Evolutionary conservation across 1,140 invertebrate species (phyloP), one percentile per base, ranked within the genome.

Genomic region (Neodiprion pinetum): DNA sequence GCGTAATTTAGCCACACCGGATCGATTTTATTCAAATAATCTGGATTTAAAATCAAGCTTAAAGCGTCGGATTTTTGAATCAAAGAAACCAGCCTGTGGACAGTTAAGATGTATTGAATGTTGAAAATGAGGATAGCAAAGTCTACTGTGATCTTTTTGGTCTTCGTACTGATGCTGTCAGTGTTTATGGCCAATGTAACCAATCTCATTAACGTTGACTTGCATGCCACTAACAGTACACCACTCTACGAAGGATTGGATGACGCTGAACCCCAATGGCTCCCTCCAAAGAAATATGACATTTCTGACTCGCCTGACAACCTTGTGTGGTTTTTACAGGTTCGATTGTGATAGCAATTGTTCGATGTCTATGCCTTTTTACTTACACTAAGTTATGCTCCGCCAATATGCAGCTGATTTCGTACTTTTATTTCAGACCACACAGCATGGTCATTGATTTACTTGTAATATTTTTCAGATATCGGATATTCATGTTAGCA

Each of bases 401-500:
- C 28, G 5, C 28, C 28, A 40, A 40, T 2, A 40, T 40, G 28
- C 28, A 40, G 28, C 28, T 40, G 28, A 5, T 40, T 40, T 40
- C 28, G 1, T 40, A 40, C 28, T 40, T 2, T 40, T 5, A 5
- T 40, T 40, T 40, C 28, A 5, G 28, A 40, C 5, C 28, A 40
- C 28, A 40, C 28, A 40, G 28, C 1, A 40, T 5, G 28, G 5
- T 2, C 28, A 40, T 73, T 50, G 61, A 61, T 61, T 17, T 4
- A 61, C 11, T 61, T 61, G 11, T 61, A 14, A 14, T 0, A 80
- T 75, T 74, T 87, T 91, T 75, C 83, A 96, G 95, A 94, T 96
- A 80, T 94, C 95, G 72, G 96, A 98, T 87, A 91, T 97, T 72
- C 96, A 98, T 86, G 92, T 98, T 73, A 97, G 96, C 85, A 92